These are phyloP conservation scores for Microcebus jonahi DNA, from an alignment of 2,113 vertebrate genomes.

Conservation along the genomic window DNA sequence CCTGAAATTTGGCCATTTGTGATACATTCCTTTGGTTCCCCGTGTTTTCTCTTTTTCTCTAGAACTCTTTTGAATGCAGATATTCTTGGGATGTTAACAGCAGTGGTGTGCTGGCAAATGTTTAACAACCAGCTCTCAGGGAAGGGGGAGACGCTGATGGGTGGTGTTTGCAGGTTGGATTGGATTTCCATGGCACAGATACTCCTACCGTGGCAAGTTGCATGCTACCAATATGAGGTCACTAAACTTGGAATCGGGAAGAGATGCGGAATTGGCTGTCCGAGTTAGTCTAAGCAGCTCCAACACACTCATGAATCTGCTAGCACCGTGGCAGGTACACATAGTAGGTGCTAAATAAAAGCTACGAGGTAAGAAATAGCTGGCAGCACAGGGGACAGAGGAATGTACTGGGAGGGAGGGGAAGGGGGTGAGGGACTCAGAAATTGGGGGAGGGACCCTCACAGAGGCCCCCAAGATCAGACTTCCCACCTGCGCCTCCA, in stretches of 20 bases:
- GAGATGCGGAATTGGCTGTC: background rate
- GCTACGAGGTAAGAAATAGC: background rate
- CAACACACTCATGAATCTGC: background rate
- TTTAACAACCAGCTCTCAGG: background rate
- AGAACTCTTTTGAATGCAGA: background rate
- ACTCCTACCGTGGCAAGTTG: background rate
- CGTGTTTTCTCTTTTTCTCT: background rate
- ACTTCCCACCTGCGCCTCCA: background rate
- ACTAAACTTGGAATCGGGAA: background rate
- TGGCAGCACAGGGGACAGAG: background rate
- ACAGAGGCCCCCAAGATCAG: background rate
- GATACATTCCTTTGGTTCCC: background rate
- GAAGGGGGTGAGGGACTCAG: background rate
- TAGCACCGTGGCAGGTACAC: background rate
- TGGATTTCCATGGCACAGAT: background rate
- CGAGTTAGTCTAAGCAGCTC: background rate
- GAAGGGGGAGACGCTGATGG: rapidly evolving
- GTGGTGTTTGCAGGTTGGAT: background rate
- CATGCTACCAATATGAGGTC: background rate
- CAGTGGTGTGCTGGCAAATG: background rate
- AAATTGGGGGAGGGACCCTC: background rate
- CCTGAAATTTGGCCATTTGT: background rate
- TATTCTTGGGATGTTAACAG: background rate
- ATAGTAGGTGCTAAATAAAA: background rate
- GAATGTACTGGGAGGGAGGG: rapidly evolving